Base-by-base conservation (phyloP, 92 coral and sea anemone genomes). In the Heliopora coerulea region DNA sequence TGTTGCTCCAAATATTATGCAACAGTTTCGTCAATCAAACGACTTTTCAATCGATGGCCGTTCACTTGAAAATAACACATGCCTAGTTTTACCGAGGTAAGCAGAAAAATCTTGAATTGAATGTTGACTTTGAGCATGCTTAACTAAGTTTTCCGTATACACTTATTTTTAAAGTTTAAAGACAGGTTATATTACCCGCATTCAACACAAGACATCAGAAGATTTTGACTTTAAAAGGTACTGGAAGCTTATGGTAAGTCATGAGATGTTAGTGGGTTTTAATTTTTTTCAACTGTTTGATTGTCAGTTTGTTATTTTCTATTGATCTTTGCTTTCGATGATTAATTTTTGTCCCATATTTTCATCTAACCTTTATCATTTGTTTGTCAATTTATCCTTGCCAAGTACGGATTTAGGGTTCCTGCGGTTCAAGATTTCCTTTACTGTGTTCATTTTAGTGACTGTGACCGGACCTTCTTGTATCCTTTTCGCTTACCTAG, bases 51-150 rank as follows among this genome's bases (percentile, higher is more conserved):
- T 82, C 67, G 48, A 65, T 20, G 67, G 81, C 18, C 56, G 42
- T 56, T 82, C 86, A 25, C 72, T 95, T 73, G 87, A 89, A 26
- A 96, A 90, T 62, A 88, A 82, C 64, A 57, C 82, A 60, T 90
- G 96, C 65, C 86, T 66, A 59, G 91, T 90, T 54, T 65, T 95
- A 21, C 99, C 99, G 33, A 95, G 99, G 99, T 95, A 67, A 75
- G 60, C 46, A 2, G 14, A 2, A 15, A 46, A 37, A 37, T 37
- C 12, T 37, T 37, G 42, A 37, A 37, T 37, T 37, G 42, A 4
- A 12, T 4, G 12, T 4, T 37, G 42, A 37, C 5, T 5, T 4
- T 4, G 12, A 37, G 12, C 42, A 37, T 37, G 12, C 12, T 4
- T 7, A 33, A 32, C 56, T 34, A 29, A 9, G 15, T 56, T 24